phyloP scores from a whole-genome alignment of 2,797 vertebrate genomes.

The Rhinichthys osculus region DNA sequence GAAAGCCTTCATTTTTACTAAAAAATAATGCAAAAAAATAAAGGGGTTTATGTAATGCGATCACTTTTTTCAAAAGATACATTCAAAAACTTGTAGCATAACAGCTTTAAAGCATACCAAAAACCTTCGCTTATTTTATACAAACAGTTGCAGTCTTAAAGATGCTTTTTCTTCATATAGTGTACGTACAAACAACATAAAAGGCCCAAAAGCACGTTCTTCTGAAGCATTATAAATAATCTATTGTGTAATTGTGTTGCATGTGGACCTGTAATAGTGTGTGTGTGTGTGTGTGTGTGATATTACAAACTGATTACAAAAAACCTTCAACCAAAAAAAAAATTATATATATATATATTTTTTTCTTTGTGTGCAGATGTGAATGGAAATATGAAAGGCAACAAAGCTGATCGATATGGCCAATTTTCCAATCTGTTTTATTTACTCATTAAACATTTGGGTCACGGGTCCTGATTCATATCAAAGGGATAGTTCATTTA shows the following conservation, averaged over 20 bases:
- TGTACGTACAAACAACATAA: constrained; percentile 48
- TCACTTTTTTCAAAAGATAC: constrained; percentile 25
- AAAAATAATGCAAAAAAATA: constrained; percentile 19
- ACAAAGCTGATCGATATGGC: not conserved
- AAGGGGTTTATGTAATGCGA: not conserved
- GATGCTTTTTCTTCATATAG: constrained; percentile 51
- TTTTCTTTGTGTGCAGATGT: constrained; percentile 28
- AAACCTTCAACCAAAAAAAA: not conserved
- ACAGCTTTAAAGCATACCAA: constrained; percentile 50
- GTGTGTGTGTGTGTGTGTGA: not conserved
- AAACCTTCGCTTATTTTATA: constrained; percentile 56
- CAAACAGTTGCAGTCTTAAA: constrained; percentile 50
- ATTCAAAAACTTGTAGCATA: constrained; percentile 52
- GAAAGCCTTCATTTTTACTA: constrained; percentile 29
- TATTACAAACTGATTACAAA: not conserved
- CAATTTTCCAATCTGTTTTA: not conserved
- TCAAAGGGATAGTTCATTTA: constrained; percentile 24
- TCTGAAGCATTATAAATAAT: constrained; percentile 57
- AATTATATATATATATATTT: not conserved
- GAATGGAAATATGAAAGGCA: constrained; percentile 25
- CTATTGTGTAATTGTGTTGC: constrained; percentile 7
- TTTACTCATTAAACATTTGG: not conserved
- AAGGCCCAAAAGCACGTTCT: constrained; percentile 48
- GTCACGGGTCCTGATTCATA: not conserved
- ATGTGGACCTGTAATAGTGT: constrained; percentile 30